Conservation (phyloP, 37 sponge, comb jelly and placozoan species). For the Halichondria panicea region DNA sequence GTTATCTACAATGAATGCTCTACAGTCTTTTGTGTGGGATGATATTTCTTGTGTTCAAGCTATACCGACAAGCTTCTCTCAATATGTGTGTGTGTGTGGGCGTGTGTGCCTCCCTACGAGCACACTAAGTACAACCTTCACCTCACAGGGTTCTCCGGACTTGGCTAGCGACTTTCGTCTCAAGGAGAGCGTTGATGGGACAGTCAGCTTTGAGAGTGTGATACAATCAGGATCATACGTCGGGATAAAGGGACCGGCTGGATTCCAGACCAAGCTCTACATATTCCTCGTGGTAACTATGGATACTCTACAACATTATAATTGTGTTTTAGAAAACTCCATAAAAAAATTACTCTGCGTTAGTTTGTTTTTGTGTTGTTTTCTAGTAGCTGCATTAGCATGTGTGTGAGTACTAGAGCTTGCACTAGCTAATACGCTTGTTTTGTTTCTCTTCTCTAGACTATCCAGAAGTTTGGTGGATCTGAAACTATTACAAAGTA, state of each 20-base stretch:
- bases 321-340: no score
- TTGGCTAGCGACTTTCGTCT: constrained; percentile 54
- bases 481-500: constrained; percentile 43
- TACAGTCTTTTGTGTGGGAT: no score
- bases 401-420: neutral
- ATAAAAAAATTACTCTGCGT: no score
- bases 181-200: constrained; percentile 61
- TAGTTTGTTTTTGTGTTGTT: neutral
- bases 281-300: constrained; percentile 30
- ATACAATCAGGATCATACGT: constrained; percentile 22
- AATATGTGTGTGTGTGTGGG: neutral
- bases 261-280: constrained; percentile 2
- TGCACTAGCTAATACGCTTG: neutral
- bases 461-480: constrained; percentile 39
- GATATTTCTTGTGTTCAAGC: no score
- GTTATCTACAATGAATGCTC: no score
- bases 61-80: neutral
- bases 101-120: neutral
- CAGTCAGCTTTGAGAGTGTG: constrained; percentile 51
- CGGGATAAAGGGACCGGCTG: constrained; percentile 5
- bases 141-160: constrained; percentile 32
- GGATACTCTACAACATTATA: no score
- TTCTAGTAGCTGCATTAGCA: neutral
- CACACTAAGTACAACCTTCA: no score
- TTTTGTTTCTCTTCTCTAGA: neutral